These are phyloP conservation scores for Oenanthe oenanthe DNA, from an alignment of 2,113 vertebrate genomes.

Conservation along the genomic window DNA sequence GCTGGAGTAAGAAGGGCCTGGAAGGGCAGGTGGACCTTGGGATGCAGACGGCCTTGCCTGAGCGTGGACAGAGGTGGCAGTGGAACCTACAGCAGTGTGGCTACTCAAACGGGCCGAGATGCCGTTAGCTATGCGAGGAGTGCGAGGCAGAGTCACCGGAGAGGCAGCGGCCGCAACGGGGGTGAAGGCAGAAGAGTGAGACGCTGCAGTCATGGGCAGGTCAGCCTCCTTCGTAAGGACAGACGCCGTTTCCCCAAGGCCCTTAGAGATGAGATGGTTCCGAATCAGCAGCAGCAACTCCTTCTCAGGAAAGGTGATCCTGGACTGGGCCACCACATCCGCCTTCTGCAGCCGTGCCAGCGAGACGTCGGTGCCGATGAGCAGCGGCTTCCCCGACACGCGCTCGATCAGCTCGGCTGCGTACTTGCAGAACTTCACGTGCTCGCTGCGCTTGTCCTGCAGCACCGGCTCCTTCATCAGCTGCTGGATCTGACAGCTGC, in stretches of 20 bases:
- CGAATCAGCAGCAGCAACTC: slow-evolving; percentile 93
- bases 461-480: slow-evolving; percentile 98
- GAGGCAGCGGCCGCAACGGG: slow-evolving; percentile 82
- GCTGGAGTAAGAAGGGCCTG: slow-evolving; percentile 79
- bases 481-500: slow-evolving; percentile 98
- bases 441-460: slow-evolving; percentile 98
- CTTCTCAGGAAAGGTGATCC: slow-evolving; percentile 95
- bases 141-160: slow-evolving; percentile 86
- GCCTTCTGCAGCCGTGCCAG: slow-evolving; percentile 94
- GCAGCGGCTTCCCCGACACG: slow-evolving; percentile 92
- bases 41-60: slow-evolving; percentile 83
- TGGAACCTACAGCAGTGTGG: slow-evolving; percentile 78
- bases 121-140: slow-evolving; percentile 91
- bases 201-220: slow-evolving; percentile 90
- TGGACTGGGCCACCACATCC: slow-evolving; percentile 95
- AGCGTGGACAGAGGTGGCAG: slow-evolving; percentile 76
- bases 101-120: slow-evolving; percentile 83
- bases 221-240: slow-evolving; percentile 93
- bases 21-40: slow-evolving; percentile 76
- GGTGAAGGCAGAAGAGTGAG: slow-evolving; percentile 85
- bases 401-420: slow-evolving; percentile 94
- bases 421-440: slow-evolving; percentile 97
- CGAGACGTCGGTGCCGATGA: slow-evolving; percentile 94
- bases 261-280: slow-evolving; percentile 97
- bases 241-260: slow-evolving; percentile 88